Evolutionary conservation across 2,113 vertebrate genomes (phyloP).

Genomic region (Ciconia stormi): DNA sequence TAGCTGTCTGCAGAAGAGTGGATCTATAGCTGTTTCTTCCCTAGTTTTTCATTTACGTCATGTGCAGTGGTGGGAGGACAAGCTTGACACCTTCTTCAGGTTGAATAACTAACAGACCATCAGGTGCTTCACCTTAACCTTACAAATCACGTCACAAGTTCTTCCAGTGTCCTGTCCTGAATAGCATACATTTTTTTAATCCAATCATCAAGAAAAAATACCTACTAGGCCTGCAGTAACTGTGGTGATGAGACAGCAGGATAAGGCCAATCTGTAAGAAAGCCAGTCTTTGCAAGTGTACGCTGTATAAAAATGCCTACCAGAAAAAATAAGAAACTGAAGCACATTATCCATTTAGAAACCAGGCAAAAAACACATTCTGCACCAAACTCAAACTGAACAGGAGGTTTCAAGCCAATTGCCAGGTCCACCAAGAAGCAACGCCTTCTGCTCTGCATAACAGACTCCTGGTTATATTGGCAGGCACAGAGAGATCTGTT

Average conservation of each 20-base stretch:
- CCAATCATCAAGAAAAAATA: background rate
- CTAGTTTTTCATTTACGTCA: constrained; percentile 13
- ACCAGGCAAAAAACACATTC: background rate
- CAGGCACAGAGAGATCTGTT: constrained; percentile 7
- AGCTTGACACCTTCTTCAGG: constrained; percentile 18
- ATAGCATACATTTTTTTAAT: background rate
- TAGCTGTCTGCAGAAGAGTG: background rate
- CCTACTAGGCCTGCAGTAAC: background rate
- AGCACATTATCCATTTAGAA: background rate
- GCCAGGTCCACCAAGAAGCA: constrained; percentile 13
- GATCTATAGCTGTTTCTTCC: background rate
- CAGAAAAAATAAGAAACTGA: background rate
- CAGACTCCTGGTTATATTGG: background rate
- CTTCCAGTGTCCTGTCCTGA: background rate
- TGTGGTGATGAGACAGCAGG: background rate
- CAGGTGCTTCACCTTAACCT: background rate
- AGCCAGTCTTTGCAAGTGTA: background rate
- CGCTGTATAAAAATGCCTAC: background rate
- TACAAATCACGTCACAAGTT: background rate
- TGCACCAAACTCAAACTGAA: background rate
- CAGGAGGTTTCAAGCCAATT: constrained; percentile 20
- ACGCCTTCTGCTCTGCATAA: background rate
- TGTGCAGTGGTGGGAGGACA: background rate
- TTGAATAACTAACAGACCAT: constrained; percentile 37
- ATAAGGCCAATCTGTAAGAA: background rate